Evolutionary conservation across 2,797 vertebrate genomes (phyloP).

Genomic region (Coracias cyanogaster): DNA sequence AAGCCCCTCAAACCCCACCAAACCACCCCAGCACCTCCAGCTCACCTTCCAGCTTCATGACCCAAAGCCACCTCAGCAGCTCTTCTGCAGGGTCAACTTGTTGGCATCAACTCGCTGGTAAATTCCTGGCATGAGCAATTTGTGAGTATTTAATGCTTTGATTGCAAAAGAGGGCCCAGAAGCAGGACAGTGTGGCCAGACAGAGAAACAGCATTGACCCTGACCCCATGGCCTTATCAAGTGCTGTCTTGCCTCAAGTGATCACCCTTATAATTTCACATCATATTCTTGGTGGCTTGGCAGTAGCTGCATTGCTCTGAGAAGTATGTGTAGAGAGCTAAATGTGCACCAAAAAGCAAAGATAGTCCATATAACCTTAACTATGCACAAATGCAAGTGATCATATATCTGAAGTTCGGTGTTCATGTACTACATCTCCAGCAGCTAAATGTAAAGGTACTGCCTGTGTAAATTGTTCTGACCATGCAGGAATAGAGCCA

Average conservation of each 20-base stretch:
- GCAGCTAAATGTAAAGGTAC: not conserved
- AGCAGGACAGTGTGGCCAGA: not conserved
- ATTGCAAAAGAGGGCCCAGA: not conserved
- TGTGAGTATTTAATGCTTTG: not conserved
- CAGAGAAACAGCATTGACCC: not conserved
- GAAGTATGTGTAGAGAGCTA: not conserved
- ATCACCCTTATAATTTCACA: not conserved
- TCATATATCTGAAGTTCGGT: not conserved
- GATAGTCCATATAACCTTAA: not conserved
- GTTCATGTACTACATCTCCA: not conserved
- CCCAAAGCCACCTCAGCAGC: not conserved
- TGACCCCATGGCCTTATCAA: not conserved
- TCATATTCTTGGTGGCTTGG: not conserved
- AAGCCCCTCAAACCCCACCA: too few relatives aligned
- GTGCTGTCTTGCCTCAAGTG: not conserved
- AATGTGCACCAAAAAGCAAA: not conserved
- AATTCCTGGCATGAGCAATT: rapidly evolving
- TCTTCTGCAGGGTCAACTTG: not conserved
- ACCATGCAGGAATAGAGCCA: not conserved
- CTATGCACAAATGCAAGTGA: not conserved
- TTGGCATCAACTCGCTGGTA: not conserved
- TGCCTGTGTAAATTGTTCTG: not conserved
- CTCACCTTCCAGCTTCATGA: not conserved
- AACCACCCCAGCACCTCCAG: too few relatives aligned
- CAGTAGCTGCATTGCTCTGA: not conserved